Conservation (phyloP, 2,113 vertebrate genomes). For the Corydoras maculifer region DNA sequence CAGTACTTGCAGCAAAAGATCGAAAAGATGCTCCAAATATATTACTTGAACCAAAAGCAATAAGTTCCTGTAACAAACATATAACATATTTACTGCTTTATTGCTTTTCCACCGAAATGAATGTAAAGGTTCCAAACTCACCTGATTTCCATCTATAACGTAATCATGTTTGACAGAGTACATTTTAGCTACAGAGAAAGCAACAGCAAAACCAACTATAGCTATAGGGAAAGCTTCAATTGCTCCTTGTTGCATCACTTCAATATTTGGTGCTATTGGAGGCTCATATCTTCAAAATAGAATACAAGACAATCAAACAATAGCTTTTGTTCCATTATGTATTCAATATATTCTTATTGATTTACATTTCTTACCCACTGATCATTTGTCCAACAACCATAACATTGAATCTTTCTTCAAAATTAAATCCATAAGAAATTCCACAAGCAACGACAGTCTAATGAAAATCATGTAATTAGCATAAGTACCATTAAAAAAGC, state of each 20-base stretch:
- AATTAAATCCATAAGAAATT: conserved; percentile 76
- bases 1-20: conserved; percentile 83
- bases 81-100: too few relatives aligned
- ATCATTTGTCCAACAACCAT: conserved; percentile 76
- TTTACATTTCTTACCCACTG: conserved; percentile 69
- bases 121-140: conserved; percentile 39
- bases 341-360: neutral
- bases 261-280: conserved; percentile 65
- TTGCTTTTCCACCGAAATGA: too few relatives aligned
- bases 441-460: conserved; percentile 86
- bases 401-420: conserved; percentile 67
- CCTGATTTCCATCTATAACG: conserved; percentile 84
- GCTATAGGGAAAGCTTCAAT: conserved; percentile 80
- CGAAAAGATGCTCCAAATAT: conserved; percentile 81
- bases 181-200: conserved; percentile 88
- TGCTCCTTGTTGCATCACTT: conserved; percentile 64
- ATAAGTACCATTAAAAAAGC: too few relatives aligned
- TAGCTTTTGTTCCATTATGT: too few relatives aligned
- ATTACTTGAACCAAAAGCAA: conserved; percentile 88
- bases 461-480: too few relatives aligned
- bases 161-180: conserved; percentile 93
- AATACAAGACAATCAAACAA: neutral
- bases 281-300: conserved; percentile 69
- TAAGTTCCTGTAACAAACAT: conserved; percentile 72
- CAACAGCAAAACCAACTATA: conserved; percentile 86